Evolutionary conservation across 2,113 vertebrate genomes (phyloP).

Genomic region (Lonchura striata): DNA sequence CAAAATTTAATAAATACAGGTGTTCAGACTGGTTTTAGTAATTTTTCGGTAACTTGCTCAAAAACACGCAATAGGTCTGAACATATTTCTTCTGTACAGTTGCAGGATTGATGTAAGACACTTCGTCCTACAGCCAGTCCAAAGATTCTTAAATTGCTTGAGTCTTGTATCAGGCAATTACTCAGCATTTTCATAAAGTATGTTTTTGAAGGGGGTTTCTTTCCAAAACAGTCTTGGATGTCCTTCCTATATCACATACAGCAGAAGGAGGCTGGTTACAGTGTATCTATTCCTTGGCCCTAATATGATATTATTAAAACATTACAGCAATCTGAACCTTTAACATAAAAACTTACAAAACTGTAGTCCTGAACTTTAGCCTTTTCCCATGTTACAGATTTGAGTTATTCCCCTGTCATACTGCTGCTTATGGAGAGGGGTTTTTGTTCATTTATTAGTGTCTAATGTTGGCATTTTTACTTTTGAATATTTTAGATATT

Average conservation of each 20-base stretch:
- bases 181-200: neutral
- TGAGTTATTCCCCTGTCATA: neutral
- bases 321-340: conserved; percentile 37
- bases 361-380: neutral
- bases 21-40: neutral
- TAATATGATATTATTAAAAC: neutral
- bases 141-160: neutral
- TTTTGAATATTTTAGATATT: neutral
- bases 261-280: neutral
- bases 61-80: neutral
- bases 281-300: neutral
- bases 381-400: neutral
- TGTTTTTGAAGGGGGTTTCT: neutral
- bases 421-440: neutral
- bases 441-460: neutral
- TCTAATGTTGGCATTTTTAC: neutral
- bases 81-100: neutral
- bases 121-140: neutral
- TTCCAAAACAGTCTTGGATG: neutral
- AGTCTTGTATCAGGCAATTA: neutral
- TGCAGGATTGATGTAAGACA: neutral
- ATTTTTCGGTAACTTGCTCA: neutral
- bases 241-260: neutral
- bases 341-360: conserved; percentile 36
- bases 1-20: neutral